Base-by-base conservation (phyloP, 2,113 vertebrate genomes). In the Propithecus coquereli region DNA sequence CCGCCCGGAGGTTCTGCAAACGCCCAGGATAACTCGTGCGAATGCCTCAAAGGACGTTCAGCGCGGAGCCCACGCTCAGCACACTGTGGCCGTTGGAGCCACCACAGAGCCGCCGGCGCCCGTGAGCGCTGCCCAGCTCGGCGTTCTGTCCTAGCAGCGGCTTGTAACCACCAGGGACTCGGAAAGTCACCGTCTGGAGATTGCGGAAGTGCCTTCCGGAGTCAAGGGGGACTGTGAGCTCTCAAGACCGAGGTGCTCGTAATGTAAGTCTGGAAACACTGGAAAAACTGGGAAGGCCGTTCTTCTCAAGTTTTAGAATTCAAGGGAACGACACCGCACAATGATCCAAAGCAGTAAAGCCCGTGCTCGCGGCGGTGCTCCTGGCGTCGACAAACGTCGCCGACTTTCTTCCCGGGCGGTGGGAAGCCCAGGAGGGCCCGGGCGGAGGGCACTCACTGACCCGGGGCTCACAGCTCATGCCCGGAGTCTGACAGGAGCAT, bases 1-100 rank as follows among this genome's bases (percentile, higher is more conserved):
- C 37, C 22, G 43, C 45, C 59, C 4, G 0, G 45, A 4, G 6
- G 14, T 14, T 66, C 74, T n/a, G 6, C 18, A 6, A 14, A 71
- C 32, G 40, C 61, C 43, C 17, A 2, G 22, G n/a, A 8, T 17
- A 14, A 40, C 61, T 52, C 7, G 7, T 30, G 11, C 12, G 13
- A 7, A 54, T 40, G 23, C 25, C 34, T 18, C 17, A 14, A 32
- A 57, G 57, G 20, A 30, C 8, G 23, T 0, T 3, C 1, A 2
- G 40, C 5, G 37, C 34, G n/a, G 32, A 6, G 34, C 8, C 45
- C 16, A 0, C 27, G 0, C 4, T 34, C 17, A 6, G 73, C 43
- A 16, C 34, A 1, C 1, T 0, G n/a, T 2, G 0, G 0, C 65
- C 0, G 1, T 22, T 8, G 23, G 16, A 30, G 52, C 7, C 4